Conservation (phyloP, 2,113 vertebrate genomes). For the Morphnarchus princeps region DNA sequence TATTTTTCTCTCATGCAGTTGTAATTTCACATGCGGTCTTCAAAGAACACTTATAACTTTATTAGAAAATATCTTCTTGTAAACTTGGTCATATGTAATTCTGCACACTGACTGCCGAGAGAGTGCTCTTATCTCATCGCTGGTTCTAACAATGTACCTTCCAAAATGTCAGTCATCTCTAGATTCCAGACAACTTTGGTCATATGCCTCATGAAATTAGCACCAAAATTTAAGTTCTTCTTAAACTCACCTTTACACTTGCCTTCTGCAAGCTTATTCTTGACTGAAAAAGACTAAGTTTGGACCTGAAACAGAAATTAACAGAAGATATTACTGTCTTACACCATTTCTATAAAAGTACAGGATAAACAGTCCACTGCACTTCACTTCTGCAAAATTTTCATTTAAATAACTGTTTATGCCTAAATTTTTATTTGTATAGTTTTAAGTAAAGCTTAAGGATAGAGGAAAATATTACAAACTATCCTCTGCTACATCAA, state of each 20-base stretch:
- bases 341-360: rapidly evolving
- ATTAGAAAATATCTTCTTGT: not conserved
- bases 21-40: rapidly evolving
- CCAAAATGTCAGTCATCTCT: not conserved
- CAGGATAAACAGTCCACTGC: not conserved
- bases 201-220: not conserved
- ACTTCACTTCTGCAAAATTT: not conserved
- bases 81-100: not conserved
- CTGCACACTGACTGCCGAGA: not conserved
- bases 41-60: not conserved
- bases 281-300: constrained; percentile 97
- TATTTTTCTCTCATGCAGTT: not conserved
- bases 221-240: not conserved
- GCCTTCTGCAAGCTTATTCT: constrained; percentile 99
- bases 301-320: constrained; percentile 82
- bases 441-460: not conserved
- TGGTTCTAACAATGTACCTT: not conserved
- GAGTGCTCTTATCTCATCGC: not conserved
- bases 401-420: not conserved
- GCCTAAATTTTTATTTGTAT: not conserved
- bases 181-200: not conserved
- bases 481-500: not conserved
- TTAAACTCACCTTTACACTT: constrained; percentile 91
- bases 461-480: not conserved
- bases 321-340: not conserved